Base-by-base conservation (phyloP, 2,888 invertebrate genomes). In the Venusia cambrica region DNA sequence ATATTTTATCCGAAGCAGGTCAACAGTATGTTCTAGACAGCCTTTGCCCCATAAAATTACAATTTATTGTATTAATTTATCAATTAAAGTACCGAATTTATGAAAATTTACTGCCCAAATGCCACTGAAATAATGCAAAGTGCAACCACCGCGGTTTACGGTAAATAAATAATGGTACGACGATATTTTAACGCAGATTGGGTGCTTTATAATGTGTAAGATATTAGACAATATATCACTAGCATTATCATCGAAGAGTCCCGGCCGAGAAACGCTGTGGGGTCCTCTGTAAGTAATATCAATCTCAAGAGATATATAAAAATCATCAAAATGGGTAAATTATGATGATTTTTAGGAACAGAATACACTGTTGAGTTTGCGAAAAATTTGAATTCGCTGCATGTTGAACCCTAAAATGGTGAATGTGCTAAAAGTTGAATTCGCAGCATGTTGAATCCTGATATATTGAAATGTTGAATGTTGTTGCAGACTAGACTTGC, bases 201-300 rank as follows among this genome's bases (percentile, higher is more conserved):
- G 54, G 59, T 59, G 60, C 60, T 65, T 66, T 62, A 65, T 62
- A 64, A 52, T 56, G 55, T 59, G 62, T 57, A 54, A 58, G 66
- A 63, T 65, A 66, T 62, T 42, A 50, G 43, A 59, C 62, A 47
- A 75, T 78, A 70, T 73, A 73, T 77, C 72, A 73, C 54, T 56
- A 49, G 60, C 59, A 67, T 63, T 72, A 72, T 73, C 60, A 59
- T 55, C 51, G 52, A 44, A 52, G 62, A 44, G 49, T 20, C 57
- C 49, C 56, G 52, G 63, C 57, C 54, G 51, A 51, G 49, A 35
- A 26, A 22, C 38, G 48, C 45, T 43, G 52, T 48, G 52, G 44
- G 56, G 50, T 53, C 54, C 53, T 52, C 51, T 38, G 48, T 59
- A 73, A 67, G 62, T 67, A 66, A 71, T 72, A 72, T 68, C 49